Evolutionary conservation across 2,797 vertebrate genomes (phyloP), one percentile per base, ranked within the genome.

Genomic region (Botia kubotai): DNA sequence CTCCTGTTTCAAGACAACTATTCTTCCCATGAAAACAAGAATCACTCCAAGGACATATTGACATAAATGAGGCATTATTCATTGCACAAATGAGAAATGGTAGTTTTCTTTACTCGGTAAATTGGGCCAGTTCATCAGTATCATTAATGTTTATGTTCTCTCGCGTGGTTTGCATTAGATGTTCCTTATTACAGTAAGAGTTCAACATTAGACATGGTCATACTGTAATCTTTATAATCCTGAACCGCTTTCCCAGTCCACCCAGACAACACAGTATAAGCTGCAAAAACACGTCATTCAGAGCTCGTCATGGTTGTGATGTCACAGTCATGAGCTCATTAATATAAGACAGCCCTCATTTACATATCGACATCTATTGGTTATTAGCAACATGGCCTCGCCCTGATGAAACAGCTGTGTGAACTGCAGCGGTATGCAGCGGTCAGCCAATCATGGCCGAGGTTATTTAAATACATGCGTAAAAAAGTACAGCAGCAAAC

Each of bases 1-100:
- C 67, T 50, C 67, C 48, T 65, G 76, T 57, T 78, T 70, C 36
- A 48, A 69, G 52, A 70, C 60, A 70, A 26, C 48, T 16, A 21
- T 11, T 57, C 50, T 66, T 67, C 33, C 29, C 58, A 46, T 29
- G 26, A 3, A 65, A 72, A 72, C 16, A 11, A 17, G 33, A 58
- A 65, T 55, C 70, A 72, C 60, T 65, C 70, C 70, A 80, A 80
- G 62, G 78, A 58, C 78, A 57, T 67, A 66, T 57, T 72, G 71
- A 73, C 50, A 43, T n/a, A 58, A 79, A 63, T 72, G 63, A 72
- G 62, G 70, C 36, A 19, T 62, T 46, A 72, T 73, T 67, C 60
- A 73, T 21, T 67, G 2, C 23, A 66, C 60, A 72, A 79, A 79
- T 2, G 3, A 43, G 70, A 55, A 53, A 53, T 65, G 0, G 29